Conservation (phyloP, 1,140 invertebrate species). For the Drosophila obscura region DNA sequence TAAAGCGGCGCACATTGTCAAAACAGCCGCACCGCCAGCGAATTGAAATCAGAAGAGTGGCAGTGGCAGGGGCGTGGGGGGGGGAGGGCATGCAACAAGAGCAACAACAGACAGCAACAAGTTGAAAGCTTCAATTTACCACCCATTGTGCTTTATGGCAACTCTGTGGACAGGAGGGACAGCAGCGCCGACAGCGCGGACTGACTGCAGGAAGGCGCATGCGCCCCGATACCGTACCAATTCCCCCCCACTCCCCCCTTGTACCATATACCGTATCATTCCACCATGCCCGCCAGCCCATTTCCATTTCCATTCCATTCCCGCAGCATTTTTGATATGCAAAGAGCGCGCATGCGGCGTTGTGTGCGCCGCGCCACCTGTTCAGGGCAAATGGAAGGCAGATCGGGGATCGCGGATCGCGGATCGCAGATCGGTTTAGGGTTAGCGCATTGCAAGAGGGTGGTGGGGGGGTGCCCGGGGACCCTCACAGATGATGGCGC, state of each 20-base stretch:
- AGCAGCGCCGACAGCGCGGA: neutral
- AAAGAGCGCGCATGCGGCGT: conserved; percentile 16
- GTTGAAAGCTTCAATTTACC: conserved; percentile 80
- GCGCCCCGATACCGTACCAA: conserved; percentile 8
- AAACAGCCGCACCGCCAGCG: conserved; percentile 74
- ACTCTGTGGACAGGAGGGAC: conserved; percentile 9
- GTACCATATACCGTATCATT: no score
- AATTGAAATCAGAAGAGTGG: conserved; percentile 55
- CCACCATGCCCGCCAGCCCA: no score
- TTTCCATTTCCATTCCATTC: neutral
- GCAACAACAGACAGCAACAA: conserved; percentile 39
- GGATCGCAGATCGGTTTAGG: conserved; percentile 4
- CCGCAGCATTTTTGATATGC: conserved; percentile 24
- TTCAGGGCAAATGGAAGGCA: conserved; percentile 5
- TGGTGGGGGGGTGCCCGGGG: no score
- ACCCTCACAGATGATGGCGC: conserved; percentile 33
- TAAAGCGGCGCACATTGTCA: conserved; percentile 75
- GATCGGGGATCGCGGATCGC: neutral
- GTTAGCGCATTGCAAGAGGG: conserved; percentile 1
- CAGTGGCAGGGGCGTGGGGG: neutral
- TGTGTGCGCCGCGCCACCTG: conserved; percentile 36
- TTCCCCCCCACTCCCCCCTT: conserved; percentile 1
- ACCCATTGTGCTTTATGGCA: conserved; percentile 77
- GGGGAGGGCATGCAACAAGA: conserved; percentile 12
- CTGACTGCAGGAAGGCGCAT: conserved; percentile 17